A percentile compares a stretch with the other conserved stretches of the same genome.
phyloP scores from a whole-genome alignment of 2,113 vertebrate genomes.

The Raja brachyura region DNA sequence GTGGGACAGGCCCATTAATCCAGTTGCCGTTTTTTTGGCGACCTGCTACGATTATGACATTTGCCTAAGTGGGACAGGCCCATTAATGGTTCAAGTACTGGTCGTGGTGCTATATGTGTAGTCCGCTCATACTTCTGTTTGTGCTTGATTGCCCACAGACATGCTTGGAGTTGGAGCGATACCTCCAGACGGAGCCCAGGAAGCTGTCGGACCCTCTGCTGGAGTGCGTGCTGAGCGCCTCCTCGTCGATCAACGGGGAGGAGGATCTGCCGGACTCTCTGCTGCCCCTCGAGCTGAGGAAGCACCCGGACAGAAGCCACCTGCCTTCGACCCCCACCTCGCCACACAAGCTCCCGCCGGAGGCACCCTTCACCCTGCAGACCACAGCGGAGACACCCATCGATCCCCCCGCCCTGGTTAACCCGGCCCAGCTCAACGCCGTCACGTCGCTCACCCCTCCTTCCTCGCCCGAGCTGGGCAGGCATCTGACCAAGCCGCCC shows the following conservation, averaged over 20 bases:
- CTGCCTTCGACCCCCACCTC: conserved; percentile 68
- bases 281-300: conserved; percentile 62
- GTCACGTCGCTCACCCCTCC: conserved; percentile 95
- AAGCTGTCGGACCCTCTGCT: conserved; percentile 86
- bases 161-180: conserved; percentile 91
- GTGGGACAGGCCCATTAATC: too few species aligned
- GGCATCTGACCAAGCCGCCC: conserved; percentile 85
- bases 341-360: conserved; percentile 66
- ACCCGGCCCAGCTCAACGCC: conserved; percentile 90
- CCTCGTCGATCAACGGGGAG: conserved; percentile 71
- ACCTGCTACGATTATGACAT: too few species aligned
- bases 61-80: too few species aligned
- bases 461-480: conserved; percentile 90
- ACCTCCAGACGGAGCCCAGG: conserved; percentile 92
- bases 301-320: conserved; percentile 63
- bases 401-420: conserved; percentile 65
- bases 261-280: conserved; percentile 68
- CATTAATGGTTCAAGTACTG: too few species aligned
- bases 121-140: conserved; percentile 43
- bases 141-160: conserved; percentile 63
- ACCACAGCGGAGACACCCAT: conserved; percentile 56
- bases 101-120: background rate
- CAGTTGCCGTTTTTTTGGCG: too few species aligned
- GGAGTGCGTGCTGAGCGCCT: conserved; percentile 76
- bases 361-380: conserved; percentile 66